Evolutionary conservation across 64 coral and sea anemone genomes (phyloP), one percentile per base, ranked within the genome.

Genomic region (Orbicella faveolata): DNA sequence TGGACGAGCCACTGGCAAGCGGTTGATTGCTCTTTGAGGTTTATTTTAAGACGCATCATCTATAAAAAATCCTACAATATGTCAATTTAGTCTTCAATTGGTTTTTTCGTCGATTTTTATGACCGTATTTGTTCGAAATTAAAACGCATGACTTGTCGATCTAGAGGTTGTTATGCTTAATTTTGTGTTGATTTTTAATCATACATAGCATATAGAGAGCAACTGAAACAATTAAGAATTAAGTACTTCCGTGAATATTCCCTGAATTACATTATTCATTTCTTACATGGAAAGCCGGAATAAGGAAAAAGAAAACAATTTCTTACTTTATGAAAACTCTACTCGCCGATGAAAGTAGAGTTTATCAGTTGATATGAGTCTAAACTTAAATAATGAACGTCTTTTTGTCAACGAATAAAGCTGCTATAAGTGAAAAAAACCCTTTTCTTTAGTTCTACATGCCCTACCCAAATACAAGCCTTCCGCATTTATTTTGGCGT

Each of bases 131-230:
- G 61, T 6, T 66, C 30, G 17, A 83, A 83, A 83, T 64, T 23
- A 66, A 34, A 53, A 12, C 33, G 57, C 34, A 67, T 21, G 34
- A 62, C 61, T 37, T 83, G 21, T 13, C 36, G 80, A 66, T 83
- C 35, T 34, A 68, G 48, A 65, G 80, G 61, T 44, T 83, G 80
- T 83, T 34, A 61, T 16, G 57, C n/a, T 44, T 66, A 67, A 67
- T 83, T 83, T 41, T 83, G 18, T 30, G 52, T 41, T 36, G 17
- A 83, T 66, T 67, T 67, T 66, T 66, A 83, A 83, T 83, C 80
- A 83, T 63, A 66, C 79, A 26, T 10, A 17, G 79, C 63, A 26
- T 20, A 44, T 19, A 53, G 37, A n/a, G 75, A 51, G 75, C 36
- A 53, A 51, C 59, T 70, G 39, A 68, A 21, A 67, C 26, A 83